Percentiles rank a stretch among this genome's conserved stretches.
These are phyloP conservation scores for Oxygymnocypris stewartii DNA, from an alignment of 2,113 vertebrate species.

Conservation along the genomic window DNA sequence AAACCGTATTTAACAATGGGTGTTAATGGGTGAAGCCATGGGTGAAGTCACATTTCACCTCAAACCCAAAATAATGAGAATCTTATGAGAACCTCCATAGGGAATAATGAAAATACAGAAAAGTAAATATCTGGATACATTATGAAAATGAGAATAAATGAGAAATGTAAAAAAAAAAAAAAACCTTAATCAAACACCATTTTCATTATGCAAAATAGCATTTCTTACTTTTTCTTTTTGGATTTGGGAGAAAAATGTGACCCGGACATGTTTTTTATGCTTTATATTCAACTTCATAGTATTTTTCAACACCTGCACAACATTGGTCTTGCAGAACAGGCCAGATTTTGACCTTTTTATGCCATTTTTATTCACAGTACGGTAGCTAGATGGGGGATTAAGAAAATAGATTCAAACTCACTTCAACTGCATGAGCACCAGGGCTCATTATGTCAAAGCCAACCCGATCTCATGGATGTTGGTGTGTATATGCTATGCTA, in stretches of 20 bases:
- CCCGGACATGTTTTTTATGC: not conserved
- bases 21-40: not conserved
- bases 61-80: not conserved
- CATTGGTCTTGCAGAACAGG: not conserved
- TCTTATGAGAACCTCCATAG: not conserved
- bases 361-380: not conserved
- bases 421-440: not conserved
- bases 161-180: not conserved
- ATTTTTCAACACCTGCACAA: not conserved
- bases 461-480: too few species aligned
- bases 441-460: not conserved
- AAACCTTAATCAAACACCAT: not conserved
- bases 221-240: not conserved
- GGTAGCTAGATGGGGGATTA: not conserved
- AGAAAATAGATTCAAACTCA: not conserved
- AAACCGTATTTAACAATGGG: not conserved
- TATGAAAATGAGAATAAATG: not conserved
- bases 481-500: too few species aligned
- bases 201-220: not conserved
- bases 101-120: not conserved
- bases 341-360: not conserved
- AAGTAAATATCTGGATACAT: not conserved
- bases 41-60: not conserved
- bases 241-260: not conserved
- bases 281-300: not conserved